Conservation (phyloP, 1,140 invertebrate species). For the Chrysopa pallens region DNA sequence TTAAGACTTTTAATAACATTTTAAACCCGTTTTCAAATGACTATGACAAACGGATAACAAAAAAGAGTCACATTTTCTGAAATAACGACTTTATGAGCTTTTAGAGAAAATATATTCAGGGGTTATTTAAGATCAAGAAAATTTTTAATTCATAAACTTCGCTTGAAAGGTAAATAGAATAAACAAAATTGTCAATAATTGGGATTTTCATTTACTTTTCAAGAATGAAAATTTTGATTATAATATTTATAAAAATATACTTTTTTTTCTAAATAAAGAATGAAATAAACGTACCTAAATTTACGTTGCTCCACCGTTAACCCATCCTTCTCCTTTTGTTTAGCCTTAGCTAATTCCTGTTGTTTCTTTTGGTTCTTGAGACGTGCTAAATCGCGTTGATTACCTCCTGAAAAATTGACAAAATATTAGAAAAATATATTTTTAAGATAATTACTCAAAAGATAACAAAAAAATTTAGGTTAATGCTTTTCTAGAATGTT, state of each 20-base stretch:
- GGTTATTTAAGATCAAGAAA: no score
- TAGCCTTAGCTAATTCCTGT: conserved; percentile 44
- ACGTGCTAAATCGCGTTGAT: conserved; percentile 71
- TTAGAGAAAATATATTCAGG: no score
- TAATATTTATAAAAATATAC: conserved; percentile 2
- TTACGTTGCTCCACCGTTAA: conserved; percentile 59
- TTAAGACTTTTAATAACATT: no score
- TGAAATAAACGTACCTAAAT: conserved; percentile 36
- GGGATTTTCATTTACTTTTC: conserved; percentile 2
- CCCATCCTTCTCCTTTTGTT: conserved; percentile 44
- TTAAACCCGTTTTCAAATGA: no score
- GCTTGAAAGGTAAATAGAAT: no score
- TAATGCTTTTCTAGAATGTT: not conserved
- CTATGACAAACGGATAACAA: no score
- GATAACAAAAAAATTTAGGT: not conserved
- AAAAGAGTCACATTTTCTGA: no score
- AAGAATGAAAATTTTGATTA: conserved; percentile 3
- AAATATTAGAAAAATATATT: not conserved
- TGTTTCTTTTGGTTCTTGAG: conserved; percentile 67
- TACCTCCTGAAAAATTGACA: conserved; percentile 41
- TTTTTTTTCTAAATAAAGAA: conserved; percentile 3
- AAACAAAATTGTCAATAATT: conserved; percentile 1
- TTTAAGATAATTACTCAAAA: not conserved
- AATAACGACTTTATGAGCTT: no score
- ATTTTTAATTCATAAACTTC: no score